Base-by-base conservation (phyloP, 1,140 invertebrate genomes). In the Agraylea sexmaculata region DNA sequence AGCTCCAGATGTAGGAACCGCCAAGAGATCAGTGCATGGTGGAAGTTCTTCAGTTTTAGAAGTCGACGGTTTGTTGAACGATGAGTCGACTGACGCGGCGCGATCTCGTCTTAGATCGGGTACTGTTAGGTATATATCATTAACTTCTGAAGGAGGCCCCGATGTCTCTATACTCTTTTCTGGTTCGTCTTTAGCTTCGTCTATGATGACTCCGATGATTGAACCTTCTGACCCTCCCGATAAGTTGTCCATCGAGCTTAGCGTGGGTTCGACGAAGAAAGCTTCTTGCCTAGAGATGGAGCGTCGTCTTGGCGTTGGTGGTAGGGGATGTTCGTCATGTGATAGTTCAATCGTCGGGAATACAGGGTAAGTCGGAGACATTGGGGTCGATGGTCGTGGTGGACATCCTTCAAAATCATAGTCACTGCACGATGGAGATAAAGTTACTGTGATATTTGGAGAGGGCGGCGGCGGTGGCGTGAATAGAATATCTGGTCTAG, bases 21-120 rank as follows among this genome's bases (percentile, higher is more conserved):
- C 70, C 2, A 83, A 64, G 23, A 71, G 75, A 48, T 70, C 63
- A 12, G 60, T 66, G n/a, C 68, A 67, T 41, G 70, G 69, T 49
- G 77, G 66, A 35, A 75, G 45, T 48, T 81, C 73, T 44, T 80
- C 78, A 6, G 75, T 74, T 53, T 80, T 77, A 20, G 69, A 67
- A 2, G 74, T 71, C 2, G 74, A 73, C 17, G 82, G 73, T 58
- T 83, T 84, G 19, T 75, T 72, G 50, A 81, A 77, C 51, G 83
- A 84, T 2, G 83, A 85, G 55, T 87, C 85, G 2, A 88, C 82
- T 0, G 83, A 87, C 2, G 83, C 85, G 2, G 85, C 84, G 0
- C 85, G 70, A 51, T 87, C 85, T 1, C 84, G 66, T 49, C 80
- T 80, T 37, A 87, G 57, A 49, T 87, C 82, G 1, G 83, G 83